Conservation (phyloP, 2,113 vertebrate genomes). For the Marcusenius ussheri region DNA sequence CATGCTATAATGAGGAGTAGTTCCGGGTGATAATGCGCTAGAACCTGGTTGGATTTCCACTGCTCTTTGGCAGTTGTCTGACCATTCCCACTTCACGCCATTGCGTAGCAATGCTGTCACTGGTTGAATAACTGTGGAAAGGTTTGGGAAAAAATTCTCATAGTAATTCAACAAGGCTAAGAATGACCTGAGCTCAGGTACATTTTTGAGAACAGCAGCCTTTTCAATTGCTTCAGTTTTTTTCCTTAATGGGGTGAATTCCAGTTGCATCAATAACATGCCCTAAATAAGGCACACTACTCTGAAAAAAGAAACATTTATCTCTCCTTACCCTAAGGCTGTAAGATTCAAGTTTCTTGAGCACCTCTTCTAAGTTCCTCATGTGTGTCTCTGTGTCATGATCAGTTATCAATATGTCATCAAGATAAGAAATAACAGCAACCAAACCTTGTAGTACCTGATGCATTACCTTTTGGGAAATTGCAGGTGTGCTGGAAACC, state of each 20-base stretch:
- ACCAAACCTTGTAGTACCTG: not conserved
- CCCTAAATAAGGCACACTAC: not conserved
- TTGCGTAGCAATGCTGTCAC: not conserved
- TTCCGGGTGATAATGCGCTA: too few species aligned
- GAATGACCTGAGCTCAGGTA: not conserved
- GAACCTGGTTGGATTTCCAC: not conserved
- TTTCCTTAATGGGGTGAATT: not conserved
- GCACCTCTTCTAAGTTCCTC: not conserved
- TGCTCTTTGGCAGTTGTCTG: not conserved
- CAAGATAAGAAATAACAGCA: not conserved
- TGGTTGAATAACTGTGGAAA: not conserved
- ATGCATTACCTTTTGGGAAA: not conserved
- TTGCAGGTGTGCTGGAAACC: not conserved
- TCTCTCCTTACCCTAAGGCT: not conserved
- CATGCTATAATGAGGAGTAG: too few species aligned
- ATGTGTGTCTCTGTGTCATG: not conserved
- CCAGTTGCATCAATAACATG: not conserved
- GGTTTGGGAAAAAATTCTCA: not conserved
- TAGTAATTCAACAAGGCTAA: not conserved
- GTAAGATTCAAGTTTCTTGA: not conserved
- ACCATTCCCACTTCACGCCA: not conserved
- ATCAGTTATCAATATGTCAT: not conserved
- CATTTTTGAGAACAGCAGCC: not conserved
- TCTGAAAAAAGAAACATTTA: not conserved
- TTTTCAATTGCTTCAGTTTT: not conserved